Conservation (phyloP, 2,113 vertebrate genomes). For the Origma solitaria region DNA sequence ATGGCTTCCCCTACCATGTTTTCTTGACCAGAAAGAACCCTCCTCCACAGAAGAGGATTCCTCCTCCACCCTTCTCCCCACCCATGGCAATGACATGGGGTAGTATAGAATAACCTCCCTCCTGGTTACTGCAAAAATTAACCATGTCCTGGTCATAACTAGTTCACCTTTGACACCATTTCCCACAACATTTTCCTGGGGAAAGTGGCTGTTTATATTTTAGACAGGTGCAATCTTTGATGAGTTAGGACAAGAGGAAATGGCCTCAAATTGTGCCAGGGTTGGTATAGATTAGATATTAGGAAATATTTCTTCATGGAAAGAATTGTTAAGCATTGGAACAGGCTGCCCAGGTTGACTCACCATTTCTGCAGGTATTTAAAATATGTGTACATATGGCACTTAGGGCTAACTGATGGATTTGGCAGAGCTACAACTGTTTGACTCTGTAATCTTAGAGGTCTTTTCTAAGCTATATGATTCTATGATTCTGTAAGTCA, state of each 20-base stretch:
- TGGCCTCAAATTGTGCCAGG: background rate
- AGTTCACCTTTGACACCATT: background rate
- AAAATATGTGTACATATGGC: background rate
- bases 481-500: background rate
- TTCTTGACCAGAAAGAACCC: background rate
- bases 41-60: background rate
- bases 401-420: background rate
- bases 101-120: background rate
- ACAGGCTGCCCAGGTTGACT: background rate
- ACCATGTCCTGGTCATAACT: background rate
- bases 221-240: background rate
- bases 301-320: background rate
- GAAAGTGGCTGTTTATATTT: background rate
- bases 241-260: background rate
- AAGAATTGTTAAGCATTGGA: background rate
- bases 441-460: background rate
- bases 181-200: background rate
- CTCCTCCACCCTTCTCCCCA: background rate
- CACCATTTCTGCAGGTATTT: background rate
- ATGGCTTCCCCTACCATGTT: background rate
- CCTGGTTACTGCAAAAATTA: background rate
- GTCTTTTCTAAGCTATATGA: background rate
- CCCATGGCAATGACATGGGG: background rate
- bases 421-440: background rate
- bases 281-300: background rate